These are phyloP conservation scores for Sebastes matsubarae DNA, from an alignment of 2,797 vertebrate genomes.

Conservation along the genomic window DNA sequence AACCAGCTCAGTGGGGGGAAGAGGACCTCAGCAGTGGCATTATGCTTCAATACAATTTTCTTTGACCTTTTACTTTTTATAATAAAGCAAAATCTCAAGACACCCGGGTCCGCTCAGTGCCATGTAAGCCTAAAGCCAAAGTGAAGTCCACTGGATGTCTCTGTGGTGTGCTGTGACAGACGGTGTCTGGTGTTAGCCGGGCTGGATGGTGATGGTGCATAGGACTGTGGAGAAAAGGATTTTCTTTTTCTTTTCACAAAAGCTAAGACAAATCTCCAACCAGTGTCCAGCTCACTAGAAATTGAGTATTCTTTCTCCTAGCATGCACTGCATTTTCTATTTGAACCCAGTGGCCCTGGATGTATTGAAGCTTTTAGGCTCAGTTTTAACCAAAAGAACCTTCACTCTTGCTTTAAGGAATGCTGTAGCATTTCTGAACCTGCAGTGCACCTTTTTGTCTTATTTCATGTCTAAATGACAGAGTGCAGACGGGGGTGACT, in stretches of 20 bases:
- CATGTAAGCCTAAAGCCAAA: conserved; percentile 39
- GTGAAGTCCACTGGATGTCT: conserved; percentile 30
- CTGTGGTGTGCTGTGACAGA: conserved; percentile 12
- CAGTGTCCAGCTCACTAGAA: not conserved
- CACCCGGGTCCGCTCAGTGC: conserved; percentile 22
- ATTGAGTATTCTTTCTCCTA: not conserved
- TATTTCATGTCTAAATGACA: conserved; percentile 41
- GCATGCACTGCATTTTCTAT: not conserved
- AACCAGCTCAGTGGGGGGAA: conserved; percentile 14
- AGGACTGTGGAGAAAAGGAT: conserved; percentile 13
- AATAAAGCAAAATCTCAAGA: conserved; percentile 44
- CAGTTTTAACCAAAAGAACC: not conserved
- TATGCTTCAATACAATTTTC: conserved; percentile 34
- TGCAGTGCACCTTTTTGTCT: not conserved
- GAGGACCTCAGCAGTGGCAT: conserved; percentile 30
- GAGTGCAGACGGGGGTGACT: conserved; percentile 37
- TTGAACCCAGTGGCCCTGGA: not conserved
- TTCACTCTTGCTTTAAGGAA: not conserved
- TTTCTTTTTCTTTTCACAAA: conserved; percentile 9
- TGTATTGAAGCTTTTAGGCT: not conserved
- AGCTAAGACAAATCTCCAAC: conserved; percentile 19
- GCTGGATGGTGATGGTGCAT: not conserved
- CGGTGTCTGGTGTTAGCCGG: not conserved
- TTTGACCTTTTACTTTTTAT: conserved; percentile 59
- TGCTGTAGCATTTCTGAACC: not conserved